Evolutionary conservation across 2,888 invertebrate genomes (phyloP).

Genomic region (Calameuta pallipes): DNA sequence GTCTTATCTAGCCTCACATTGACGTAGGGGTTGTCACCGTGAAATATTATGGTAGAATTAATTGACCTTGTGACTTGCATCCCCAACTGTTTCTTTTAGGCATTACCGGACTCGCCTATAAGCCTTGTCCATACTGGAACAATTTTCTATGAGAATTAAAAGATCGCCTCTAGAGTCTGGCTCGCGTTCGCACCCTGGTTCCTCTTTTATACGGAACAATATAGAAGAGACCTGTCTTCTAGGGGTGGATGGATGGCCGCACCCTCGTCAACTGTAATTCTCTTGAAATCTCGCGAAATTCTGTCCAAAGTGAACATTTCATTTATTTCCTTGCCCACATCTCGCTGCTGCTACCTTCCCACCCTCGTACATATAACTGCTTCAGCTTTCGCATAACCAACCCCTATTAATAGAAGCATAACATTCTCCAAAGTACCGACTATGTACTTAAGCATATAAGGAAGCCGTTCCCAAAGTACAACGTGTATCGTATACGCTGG

Average conservation of each 20-base stretch:
- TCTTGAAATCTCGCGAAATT: neutral
- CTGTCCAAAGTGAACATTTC: neutral
- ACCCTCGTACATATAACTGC: neutral
- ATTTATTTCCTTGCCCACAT: neutral
- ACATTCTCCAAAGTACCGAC: neutral
- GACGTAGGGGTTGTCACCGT: neutral
- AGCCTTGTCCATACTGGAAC: neutral
- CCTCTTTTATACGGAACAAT: neutral
- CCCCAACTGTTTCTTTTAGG: neutral
- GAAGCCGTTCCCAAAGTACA: neutral
- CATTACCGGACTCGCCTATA: neutral
- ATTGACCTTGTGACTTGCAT: neutral
- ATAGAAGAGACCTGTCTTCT: neutral
- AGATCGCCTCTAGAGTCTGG: neutral
- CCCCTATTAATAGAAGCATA: neutral
- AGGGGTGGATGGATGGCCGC: neutral
- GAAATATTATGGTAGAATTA: neutral
- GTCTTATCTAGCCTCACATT: neutral
- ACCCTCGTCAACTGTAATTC: neutral
- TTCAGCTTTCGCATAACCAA: neutral
- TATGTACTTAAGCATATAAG: neutral
- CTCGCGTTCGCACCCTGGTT: neutral
- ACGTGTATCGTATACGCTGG: neutral
- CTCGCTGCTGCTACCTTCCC: neutral
- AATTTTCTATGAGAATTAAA: neutral